Evolutionary conservation across 2,888 invertebrate species (phyloP), one percentile per base, ranked within the genome.

Genomic region (Drosophila demipolita): DNA sequence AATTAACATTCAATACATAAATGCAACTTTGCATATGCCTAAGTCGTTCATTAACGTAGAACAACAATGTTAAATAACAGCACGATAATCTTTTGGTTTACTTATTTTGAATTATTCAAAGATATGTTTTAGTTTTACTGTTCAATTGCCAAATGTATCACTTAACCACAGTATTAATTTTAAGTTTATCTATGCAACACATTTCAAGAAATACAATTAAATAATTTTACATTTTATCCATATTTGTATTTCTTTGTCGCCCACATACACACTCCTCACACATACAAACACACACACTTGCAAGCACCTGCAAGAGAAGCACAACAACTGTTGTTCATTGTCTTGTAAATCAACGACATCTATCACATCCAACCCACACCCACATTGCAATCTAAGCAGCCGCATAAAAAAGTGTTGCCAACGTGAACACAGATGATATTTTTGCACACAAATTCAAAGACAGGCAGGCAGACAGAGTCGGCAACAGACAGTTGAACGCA

Each of bases 371-470:
- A 12, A 62, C 36, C 78, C 64, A 63, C 73, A 17, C 73, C 78
- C 73, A 45, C 87, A 78, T 73, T 83, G 88, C 90, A 88, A 89
- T 90, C 82, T 87, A 75, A 73, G 74, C 73, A 73, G 78, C 71
- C 78, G 73, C 87, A 73, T 75, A 87, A 23, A 23, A 23, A 87
- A 87, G 85, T 85, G 73, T 60, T 78, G 80, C 75, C 75, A 82
- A 83, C 82, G 75, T 69, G 78, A 62, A 71, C 58, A 57, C 54
- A 63, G 36, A 57, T 45, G 45, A 45, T 45, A 45, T 45, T 23
- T 45, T 45, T 45, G 45, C 42, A 33, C 36, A 42, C 50, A 52
- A 26, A 42, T 49, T 45, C 45, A 70, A 29, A 29, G 23, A 50
- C 15, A 61, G 23, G 59, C n/a, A 61, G 53, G 67, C 26, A 70